A percentile compares a stretch with the other conserved stretches of the same genome.
Conservation (phyloP, 2,113 vertebrate genomes). For the Protobothrops mucrosquamatus region DNA sequence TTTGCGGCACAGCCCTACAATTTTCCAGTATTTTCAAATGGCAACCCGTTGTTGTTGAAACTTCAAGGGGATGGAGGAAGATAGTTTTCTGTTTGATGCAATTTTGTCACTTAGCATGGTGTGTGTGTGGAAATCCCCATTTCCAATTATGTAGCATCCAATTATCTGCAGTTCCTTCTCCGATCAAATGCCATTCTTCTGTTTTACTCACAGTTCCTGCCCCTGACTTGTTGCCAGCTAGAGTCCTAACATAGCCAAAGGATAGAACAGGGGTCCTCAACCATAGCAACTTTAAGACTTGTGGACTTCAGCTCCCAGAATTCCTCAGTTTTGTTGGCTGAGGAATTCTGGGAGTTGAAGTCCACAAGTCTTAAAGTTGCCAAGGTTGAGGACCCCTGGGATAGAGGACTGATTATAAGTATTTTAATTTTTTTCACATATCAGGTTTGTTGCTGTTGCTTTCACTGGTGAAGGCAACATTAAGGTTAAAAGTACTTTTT, state of each 20-base stretch:
- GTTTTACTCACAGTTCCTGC: neutral
- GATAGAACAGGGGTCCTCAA: neutral
- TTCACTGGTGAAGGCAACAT: neutral
- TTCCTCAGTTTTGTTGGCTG: too few species aligned
- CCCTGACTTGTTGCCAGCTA: neutral
- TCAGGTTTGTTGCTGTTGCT: neutral
- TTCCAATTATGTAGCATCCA: neutral
- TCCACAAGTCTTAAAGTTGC: too few species aligned
- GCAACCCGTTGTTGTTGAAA: neutral
- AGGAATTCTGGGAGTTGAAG: too few species aligned
- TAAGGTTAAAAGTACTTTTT: neutral
- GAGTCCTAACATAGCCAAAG: neutral
- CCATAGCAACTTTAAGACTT: too few species aligned
- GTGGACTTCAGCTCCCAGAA: too few species aligned
- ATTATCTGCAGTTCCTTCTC: neutral
- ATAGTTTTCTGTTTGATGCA: neutral
- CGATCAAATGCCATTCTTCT: neutral
- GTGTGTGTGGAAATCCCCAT: neutral
- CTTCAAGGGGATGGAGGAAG: neutral
- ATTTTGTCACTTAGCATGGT: neutral
- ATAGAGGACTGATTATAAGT: neutral
- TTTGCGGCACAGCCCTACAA: constrained; percentile 1
- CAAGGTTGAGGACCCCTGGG: too few species aligned
- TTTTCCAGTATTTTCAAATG: constrained; percentile 8
- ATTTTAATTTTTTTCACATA: neutral